phyloP scores from a whole-genome alignment of 2,888 invertebrate species.

The Stenolophus ochropezus region DNA sequence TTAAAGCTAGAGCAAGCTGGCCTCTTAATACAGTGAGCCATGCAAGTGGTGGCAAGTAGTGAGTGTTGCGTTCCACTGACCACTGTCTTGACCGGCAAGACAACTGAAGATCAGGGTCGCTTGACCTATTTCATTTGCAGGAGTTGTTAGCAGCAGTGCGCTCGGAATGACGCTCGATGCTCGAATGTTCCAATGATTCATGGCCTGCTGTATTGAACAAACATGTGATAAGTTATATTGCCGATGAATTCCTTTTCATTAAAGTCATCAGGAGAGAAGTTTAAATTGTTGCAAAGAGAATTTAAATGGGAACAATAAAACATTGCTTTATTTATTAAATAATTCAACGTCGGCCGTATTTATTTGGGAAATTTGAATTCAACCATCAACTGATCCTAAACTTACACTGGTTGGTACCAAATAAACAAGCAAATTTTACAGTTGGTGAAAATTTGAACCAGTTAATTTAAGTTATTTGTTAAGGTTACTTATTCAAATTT shows the following conservation, averaged over 20 bases:
- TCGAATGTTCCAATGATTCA: slow-evolving; percentile 12
- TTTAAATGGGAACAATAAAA: too few relatives aligned
- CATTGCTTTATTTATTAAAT: too few relatives aligned
- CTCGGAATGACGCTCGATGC: not conserved
- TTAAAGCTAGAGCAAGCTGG: not conserved
- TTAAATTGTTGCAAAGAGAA: too few relatives aligned
- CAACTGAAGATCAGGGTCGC: slow-evolving; percentile 44
- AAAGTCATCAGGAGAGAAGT: slow-evolving; percentile 1
- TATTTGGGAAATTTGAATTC: too few relatives aligned
- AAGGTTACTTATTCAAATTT: too few relatives aligned
- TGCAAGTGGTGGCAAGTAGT: not conserved
- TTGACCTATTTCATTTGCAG: slow-evolving; percentile 50
- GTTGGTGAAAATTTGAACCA: too few relatives aligned
- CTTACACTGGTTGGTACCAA: too few relatives aligned
- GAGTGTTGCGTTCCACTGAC: not conserved
- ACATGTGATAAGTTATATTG: slow-evolving; percentile 49
- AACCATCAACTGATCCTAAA: too few relatives aligned
- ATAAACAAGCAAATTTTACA: too few relatives aligned
- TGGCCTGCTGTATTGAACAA: slow-evolving; percentile 44
- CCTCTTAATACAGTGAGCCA: not conserved
- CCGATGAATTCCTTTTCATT: slow-evolving; percentile 40
- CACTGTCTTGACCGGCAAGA: not conserved
- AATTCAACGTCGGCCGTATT: too few relatives aligned
- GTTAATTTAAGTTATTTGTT: too few relatives aligned
- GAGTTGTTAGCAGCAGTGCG: not conserved